Conservation (phyloP, 30 jellyfish, hydroid and myxozoan species). For the Mastigias papua region DNA sequence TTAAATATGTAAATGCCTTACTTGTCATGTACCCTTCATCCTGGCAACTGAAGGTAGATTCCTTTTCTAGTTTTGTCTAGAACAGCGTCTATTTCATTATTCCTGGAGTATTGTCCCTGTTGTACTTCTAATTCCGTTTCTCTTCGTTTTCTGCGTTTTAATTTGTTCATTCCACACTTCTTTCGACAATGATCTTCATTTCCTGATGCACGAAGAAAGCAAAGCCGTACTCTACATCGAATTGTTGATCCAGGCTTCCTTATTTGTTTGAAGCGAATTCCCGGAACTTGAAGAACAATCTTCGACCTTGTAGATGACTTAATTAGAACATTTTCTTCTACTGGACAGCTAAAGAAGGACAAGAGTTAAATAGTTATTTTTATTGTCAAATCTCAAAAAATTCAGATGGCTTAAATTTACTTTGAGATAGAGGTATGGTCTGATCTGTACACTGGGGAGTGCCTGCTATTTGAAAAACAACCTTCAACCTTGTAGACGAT, state of each 20-base stretch:
- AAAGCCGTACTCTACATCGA: conserved; percentile 66
- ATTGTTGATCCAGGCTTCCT: conserved; percentile 57
- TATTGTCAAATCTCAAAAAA: too few relatives aligned
- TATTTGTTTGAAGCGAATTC: conserved; percentile 66
- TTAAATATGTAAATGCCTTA: not conserved
- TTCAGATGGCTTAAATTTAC: too few relatives aligned
- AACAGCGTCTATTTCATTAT: not conserved
- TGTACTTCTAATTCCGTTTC: not conserved
- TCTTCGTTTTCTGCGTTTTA: conserved; percentile 27
- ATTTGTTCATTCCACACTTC: not conserved
- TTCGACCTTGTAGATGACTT: conserved; percentile 34
- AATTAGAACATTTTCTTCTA: conserved; percentile 54
- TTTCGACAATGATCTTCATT: conserved; percentile 5
- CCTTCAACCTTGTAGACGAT: too few relatives aligned
- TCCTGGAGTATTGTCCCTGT: not conserved
- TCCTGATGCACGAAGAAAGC: conserved; percentile 17
- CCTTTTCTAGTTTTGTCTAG: not conserved
- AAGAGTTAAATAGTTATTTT: not conserved
- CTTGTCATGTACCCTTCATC: not conserved
- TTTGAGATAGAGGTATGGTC: too few relatives aligned
- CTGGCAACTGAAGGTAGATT: not conserved
- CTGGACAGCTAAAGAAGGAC: conserved; percentile 70
- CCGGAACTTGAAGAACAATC: conserved; percentile 77
- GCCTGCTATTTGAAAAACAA: too few relatives aligned
- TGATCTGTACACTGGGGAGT: too few relatives aligned